Evolutionary conservation across 53 echinoderm and acorn worm species (phyloP).

Genomic region (Patiria pectinifera): DNA sequence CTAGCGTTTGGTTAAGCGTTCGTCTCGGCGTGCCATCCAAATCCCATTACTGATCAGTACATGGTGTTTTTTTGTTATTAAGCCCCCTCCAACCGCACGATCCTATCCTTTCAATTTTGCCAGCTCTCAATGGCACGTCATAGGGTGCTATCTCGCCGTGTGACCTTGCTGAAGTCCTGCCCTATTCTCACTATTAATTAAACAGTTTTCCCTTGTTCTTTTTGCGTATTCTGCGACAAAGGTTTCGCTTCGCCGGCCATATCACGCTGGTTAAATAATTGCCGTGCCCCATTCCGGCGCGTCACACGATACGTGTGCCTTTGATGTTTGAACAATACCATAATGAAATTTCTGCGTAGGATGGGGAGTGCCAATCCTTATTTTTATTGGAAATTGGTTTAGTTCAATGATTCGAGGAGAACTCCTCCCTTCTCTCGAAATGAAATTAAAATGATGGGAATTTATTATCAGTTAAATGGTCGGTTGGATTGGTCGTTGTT

Average conservation of each 20-base stretch:
- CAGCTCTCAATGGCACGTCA: constrained; percentile 21
- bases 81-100: background rate
- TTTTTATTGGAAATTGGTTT: constrained; percentile 36
- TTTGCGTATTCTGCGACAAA: constrained; percentile 15
- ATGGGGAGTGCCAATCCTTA: background rate
- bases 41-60: background rate
- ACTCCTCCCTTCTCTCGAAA: background rate
- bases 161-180: constrained; percentile 48
- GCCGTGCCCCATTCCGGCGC: constrained; percentile 4
- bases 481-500: constrained; percentile 23
- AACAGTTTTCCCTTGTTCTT: constrained; percentile 9
- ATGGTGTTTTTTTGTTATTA: background rate
- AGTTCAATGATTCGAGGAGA: background rate
- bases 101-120: constrained; percentile 5
- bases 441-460: constrained; percentile 14
- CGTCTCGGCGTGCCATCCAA: background rate
- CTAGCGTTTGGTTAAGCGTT: constrained; percentile 40
- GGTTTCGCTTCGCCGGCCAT: constrained; percentile 1
- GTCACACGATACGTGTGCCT: constrained; percentile 44
- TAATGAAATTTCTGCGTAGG: constrained; percentile 42
- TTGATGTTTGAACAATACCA: constrained; percentile 56
- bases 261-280: constrained; percentile 63
- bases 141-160: background rate
- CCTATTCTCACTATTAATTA: constrained; percentile 53
- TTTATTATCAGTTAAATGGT: constrained; percentile 36